Evolutionary conservation across 2,113 vertebrate species (phyloP).

Genomic region (Crotalus viridis): DNA sequence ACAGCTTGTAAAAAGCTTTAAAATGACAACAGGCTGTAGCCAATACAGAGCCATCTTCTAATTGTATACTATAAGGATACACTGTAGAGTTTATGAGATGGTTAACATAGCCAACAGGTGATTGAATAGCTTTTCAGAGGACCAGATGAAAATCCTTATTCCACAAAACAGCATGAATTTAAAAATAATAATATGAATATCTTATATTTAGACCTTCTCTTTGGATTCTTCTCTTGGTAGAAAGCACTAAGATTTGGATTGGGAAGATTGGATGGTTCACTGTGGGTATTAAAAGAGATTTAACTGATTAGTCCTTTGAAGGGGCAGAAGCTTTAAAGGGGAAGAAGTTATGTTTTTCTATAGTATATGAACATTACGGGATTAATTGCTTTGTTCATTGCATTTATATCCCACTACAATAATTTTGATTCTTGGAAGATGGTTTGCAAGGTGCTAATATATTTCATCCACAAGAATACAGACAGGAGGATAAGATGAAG

Average conservation of each 20-base stretch:
- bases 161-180: constrained; percentile 25
- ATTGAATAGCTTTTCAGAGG: constrained; percentile 48
- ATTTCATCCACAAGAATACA: background rate
- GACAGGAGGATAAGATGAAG: background rate
- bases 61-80: constrained; percentile 8
- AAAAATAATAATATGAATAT: background rate
- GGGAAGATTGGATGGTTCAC: background rate
- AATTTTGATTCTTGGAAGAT: background rate
- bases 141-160: constrained; percentile 21
- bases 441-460: background rate
- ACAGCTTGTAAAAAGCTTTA: constrained; percentile 45
- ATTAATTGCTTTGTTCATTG: background rate
- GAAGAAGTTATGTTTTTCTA: background rate
- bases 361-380: background rate
- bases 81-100: constrained; percentile 47
- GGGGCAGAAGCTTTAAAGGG: background rate
- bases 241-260: background rate
- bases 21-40: constrained; percentile 21
- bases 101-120: constrained; percentile 55
- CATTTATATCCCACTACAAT: background rate
- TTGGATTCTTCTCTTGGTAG: background rate
- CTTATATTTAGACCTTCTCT: constrained; percentile 48
- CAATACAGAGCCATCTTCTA: constrained; percentile 1
- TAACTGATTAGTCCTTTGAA: background rate
- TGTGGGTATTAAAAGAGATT: background rate